Percentiles rank a stretch among this genome's conserved stretches.
phyloP scores from a whole-genome alignment of 1,140 invertebrate species.

The Hyposmocoma kahamanoa region DNA sequence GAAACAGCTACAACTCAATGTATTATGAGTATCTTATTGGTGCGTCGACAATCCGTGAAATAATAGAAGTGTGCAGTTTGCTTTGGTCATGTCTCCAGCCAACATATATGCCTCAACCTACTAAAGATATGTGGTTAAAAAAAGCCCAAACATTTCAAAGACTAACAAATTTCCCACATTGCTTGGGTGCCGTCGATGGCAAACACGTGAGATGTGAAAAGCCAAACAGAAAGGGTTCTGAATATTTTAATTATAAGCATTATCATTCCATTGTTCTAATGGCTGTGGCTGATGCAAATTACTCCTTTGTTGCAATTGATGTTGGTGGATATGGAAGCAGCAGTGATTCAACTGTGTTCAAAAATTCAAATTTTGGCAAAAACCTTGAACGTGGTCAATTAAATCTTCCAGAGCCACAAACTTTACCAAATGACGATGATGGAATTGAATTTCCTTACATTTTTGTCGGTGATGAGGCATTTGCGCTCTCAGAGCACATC shows the following conservation, averaged over 20 bases:
- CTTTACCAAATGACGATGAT: background rate
- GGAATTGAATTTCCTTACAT: background rate
- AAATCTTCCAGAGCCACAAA: background rate
- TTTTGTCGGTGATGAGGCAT: background rate
- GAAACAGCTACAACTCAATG: conserved; percentile 4
- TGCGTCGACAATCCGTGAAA: background rate
- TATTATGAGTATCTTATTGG: conserved; percentile 5
- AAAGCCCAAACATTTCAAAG: too few species aligned
- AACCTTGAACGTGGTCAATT: background rate
- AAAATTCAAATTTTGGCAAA: background rate
- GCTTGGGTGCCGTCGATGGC: background rate
- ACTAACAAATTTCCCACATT: background rate
- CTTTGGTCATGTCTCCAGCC: background rate
- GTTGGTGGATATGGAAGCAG: background rate
- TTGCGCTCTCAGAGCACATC: background rate
- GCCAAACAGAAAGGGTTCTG: background rate
- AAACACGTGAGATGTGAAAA: background rate
- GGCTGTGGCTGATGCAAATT: background rate
- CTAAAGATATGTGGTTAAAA: too few species aligned
- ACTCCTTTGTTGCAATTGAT: background rate
- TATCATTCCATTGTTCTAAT: background rate
- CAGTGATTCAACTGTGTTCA: background rate
- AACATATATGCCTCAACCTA: conserved; percentile 2
- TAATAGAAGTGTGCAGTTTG: background rate
- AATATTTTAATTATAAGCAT: background rate